Percentiles rank a stretch among this genome's conserved stretches.
These are phyloP conservation scores for Triplophysa tibetana DNA, from an alignment of 2,113 vertebrate species.

Conservation along the genomic window DNA sequence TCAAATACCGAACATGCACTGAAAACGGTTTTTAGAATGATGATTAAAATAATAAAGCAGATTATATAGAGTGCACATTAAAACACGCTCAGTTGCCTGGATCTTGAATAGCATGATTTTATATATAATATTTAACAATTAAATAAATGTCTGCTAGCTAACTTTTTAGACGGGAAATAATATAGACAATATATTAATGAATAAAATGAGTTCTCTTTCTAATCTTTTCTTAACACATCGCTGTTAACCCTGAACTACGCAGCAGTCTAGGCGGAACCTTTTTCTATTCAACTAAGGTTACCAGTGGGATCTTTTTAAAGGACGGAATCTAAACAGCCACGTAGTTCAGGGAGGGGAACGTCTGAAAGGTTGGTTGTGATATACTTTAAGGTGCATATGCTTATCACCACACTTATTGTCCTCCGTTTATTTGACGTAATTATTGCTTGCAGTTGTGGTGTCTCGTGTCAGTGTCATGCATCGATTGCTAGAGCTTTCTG, in stretches of 20 bases:
- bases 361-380: slow-evolving; percentile 21
- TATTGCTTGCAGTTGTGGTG: neutral
- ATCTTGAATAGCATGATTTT: neutral
- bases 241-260: neutral
- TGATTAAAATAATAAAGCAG: neutral
- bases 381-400: neutral
- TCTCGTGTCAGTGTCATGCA: neutral
- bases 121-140: neutral
- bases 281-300: neutral
- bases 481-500: neutral
- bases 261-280: slow-evolving; percentile 35
- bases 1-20: too few relatives aligned
- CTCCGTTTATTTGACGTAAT: neutral
- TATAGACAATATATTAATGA: neutral
- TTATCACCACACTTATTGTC: neutral
- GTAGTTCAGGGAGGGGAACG: slow-evolving; percentile 45
- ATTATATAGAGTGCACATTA: neutral
- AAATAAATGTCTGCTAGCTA: too few relatives aligned
- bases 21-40: neutral
- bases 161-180: neutral
- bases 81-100: neutral
- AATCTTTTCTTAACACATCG: neutral
- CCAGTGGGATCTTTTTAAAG: neutral
- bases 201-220: neutral
- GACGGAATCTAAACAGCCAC: slow-evolving; percentile 56